These are phyloP conservation scores for Nothura maculosa DNA, from an alignment of 2,797 vertebrate species.

Conservation along the genomic window DNA sequence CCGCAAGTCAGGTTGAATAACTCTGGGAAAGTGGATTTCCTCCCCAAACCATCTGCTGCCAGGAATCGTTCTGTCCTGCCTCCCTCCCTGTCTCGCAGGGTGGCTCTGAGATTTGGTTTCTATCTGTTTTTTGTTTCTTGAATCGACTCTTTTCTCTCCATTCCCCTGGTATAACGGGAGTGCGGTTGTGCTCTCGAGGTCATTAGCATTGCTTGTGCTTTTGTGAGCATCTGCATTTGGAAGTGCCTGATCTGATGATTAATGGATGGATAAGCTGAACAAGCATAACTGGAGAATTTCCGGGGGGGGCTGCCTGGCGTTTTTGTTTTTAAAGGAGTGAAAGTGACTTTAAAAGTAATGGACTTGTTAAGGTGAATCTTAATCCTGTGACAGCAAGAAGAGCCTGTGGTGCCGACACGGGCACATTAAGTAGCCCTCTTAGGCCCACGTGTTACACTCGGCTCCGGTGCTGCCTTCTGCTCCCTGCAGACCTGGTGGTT, in stretches of 20 bases:
- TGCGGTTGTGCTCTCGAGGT: not conserved
- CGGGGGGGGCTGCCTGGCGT: not conserved
- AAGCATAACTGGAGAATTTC: not conserved
- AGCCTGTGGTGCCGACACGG: not conserved
- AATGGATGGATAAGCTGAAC: conserved; percentile 40
- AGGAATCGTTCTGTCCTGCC: not conserved
- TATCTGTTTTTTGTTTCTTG: not conserved
- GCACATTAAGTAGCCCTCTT: not conserved
- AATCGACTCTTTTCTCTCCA: rapidly evolving
- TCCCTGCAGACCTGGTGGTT: not conserved
- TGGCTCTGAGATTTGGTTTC: not conserved
- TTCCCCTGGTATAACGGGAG: not conserved
- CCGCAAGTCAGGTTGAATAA: conserved; percentile 20
- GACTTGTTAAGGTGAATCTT: not conserved
- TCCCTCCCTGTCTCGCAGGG: not conserved
- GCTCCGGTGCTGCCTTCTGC: not conserved
- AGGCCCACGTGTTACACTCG: not conserved
- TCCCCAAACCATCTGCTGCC: conserved; percentile 34
- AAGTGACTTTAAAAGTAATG: not conserved
- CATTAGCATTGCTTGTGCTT: conserved; percentile 44
- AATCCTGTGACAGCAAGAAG: not conserved
- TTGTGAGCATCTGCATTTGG: not conserved
- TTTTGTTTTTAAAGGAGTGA: conserved; percentile 9
- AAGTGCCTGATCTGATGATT: conserved; percentile 50
- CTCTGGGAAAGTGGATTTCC: conserved; percentile 48